A percentile compares a stretch with the other conserved stretches of the same genome.
phyloP scores from a whole-genome alignment of 1,140 invertebrate species.

The Gyrodactylus bullatarudis region DNA sequence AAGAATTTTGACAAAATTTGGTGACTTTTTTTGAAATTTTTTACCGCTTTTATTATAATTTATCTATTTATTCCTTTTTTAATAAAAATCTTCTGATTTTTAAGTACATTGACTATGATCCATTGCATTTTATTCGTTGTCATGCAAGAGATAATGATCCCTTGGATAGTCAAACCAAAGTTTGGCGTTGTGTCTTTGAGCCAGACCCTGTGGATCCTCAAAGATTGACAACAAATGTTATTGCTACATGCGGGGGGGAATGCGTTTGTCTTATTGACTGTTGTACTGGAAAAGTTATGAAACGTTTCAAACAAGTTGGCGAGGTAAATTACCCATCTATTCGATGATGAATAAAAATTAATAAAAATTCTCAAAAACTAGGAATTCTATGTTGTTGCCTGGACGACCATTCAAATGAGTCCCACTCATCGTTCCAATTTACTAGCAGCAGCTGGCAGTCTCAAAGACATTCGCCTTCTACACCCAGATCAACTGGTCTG shows the following conservation, averaged over 20 bases:
- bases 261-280: conserved; percentile 24
- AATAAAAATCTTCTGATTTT: too few relatives aligned
- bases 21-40: too few relatives aligned
- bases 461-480: conserved; percentile 12
- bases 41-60: too few relatives aligned
- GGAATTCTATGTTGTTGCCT: conserved; percentile 21
- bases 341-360: too few relatives aligned
- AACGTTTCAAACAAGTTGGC: conserved; percentile 17
- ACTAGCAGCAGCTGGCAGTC: conserved; percentile 1
- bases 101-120: conserved; percentile 11
- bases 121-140: conserved; percentile 13
- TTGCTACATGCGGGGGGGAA: conserved; percentile 25
- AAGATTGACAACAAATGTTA: conserved; percentile 14
- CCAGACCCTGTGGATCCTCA: conserved; percentile 14
- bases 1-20: too few relatives aligned
- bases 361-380: too few relatives aligned
- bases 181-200: conserved; percentile 24
- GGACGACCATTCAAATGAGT: conserved; percentile 17
- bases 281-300: conserved; percentile 19
- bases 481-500: conserved; percentile 15
- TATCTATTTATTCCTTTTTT: too few relatives aligned
- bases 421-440: conserved; percentile 8
- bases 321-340: too few relatives aligned
- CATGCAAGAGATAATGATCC: conserved; percentile 13
- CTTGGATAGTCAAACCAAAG: conserved; percentile 14